Evolutionary conservation across 2,888 invertebrate genomes (phyloP).

Genomic region (Resseliella maxima): DNA sequence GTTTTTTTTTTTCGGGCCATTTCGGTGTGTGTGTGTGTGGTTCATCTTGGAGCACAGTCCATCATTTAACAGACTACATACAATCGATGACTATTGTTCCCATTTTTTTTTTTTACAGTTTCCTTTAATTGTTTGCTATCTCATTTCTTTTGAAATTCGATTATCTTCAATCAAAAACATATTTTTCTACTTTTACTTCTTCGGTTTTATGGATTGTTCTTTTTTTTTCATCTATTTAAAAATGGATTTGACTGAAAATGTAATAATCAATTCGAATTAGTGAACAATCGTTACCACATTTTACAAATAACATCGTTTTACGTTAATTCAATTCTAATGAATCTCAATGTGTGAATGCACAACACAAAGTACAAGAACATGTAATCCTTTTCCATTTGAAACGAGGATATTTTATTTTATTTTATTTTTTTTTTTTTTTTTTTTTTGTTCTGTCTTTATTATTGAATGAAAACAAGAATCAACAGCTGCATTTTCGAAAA

Average conservation of each 20-base stretch:
- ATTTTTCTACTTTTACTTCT: not conserved
- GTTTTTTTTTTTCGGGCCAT: not conserved
- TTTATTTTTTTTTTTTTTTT: not conserved
- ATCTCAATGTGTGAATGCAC: not conserved
- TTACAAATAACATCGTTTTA: not conserved
- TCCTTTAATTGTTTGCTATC: not conserved
- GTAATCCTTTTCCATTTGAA: constrained; percentile 27
- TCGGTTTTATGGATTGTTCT: not conserved
- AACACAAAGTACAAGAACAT: not conserved
- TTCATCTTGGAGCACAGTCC: not conserved
- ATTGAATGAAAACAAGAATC: not conserved
- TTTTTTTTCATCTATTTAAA: not conserved
- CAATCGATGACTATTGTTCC: not conserved
- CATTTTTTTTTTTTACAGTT: not conserved
- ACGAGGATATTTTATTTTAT: not conserved
- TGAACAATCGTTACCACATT: not conserved
- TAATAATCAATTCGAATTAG: not conserved
- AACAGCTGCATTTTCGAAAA: constrained; percentile 4
- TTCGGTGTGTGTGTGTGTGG: not conserved
- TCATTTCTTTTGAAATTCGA: not conserved
- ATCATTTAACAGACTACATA: not conserved
- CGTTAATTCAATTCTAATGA: constrained; percentile 30
- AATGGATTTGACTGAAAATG: not conserved
- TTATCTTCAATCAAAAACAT: constrained; percentile 33
- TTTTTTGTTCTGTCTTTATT: too few relatives aligned